Conservation (phyloP, 2,797 vertebrate genomes). For the Hyperoplus immaculatus region DNA sequence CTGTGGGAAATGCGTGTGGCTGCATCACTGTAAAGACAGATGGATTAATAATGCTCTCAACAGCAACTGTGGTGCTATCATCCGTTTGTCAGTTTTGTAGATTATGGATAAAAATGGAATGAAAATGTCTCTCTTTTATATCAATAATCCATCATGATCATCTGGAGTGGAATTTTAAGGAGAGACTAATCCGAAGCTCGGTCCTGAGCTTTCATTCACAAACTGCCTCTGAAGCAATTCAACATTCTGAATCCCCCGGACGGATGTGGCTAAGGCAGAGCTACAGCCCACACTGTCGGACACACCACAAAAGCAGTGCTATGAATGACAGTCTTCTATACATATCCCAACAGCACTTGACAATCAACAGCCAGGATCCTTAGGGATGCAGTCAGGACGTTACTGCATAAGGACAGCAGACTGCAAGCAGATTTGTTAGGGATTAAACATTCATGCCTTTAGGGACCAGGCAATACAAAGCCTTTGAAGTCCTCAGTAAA, state of each 20-base stretch:
- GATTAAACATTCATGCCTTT: background rate
- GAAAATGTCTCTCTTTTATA: background rate
- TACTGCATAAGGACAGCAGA: background rate
- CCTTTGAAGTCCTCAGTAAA: background rate
- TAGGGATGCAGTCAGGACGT: background rate
- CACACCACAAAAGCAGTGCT: background rate
- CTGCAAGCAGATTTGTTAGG: background rate
- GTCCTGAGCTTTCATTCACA: constrained; percentile 3
- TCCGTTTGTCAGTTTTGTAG: background rate
- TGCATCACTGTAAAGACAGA: background rate
- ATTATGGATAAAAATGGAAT: background rate
- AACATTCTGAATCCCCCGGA: background rate
- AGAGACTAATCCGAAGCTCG: background rate
- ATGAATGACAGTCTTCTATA: background rate
- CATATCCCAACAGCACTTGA: background rate
- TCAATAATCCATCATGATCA: constrained; percentile 3
- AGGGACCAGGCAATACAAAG: constrained; percentile 1
- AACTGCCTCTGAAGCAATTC: background rate
- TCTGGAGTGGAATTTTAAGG: background rate
- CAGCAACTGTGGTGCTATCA: background rate
- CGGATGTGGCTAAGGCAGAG: constrained; percentile 1
- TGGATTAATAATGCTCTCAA: constrained; percentile 1
- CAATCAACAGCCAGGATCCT: background rate
- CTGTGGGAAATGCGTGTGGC: background rate
- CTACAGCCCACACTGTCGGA: background rate